Base-by-base conservation (phyloP, 2,888 invertebrate species). In the Dicycla oo region DNA sequence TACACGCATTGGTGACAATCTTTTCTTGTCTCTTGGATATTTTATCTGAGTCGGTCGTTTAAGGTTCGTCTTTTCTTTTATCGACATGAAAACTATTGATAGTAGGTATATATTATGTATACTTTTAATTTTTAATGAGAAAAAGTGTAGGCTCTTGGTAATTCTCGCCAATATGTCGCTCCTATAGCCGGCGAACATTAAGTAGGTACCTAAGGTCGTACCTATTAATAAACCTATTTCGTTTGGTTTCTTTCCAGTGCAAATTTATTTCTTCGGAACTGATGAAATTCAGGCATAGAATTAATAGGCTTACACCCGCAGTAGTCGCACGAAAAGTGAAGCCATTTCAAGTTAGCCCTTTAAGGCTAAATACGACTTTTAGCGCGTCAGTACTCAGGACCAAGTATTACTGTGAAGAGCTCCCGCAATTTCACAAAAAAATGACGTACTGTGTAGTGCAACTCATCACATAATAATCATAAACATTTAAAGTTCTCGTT, bases 1-100 rank as follows among this genome's bases (percentile, higher is more conserved):
- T n/a, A n/a, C n/a, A n/a, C n/a, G 30, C 53, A 8, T 63, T 75
- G 47, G 38, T 58, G 45, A 47, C 23, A 45, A 63, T 63, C 30
- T 65, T 40, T 61, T 62, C 47, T 65, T 26, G 15, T 51, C 49
- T 38, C 45, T 57, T n/a, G 34, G 10, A n/a, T 23, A 40, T 47
- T 60, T 45, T 47, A 49, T 43, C 10, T 51, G 26, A n/a, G 10
- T 62, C 2, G 23, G 18, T 43, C 30, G 23, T 56, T 51, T 0
- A 30, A 64, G 0, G 5, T 30, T 51, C 3, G 15, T 7, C 49
- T 20, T 64, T 49, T 40, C 20, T 62, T 65, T 7, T 11, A 18
- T 23, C 13, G 18, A n/a, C 23, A 23, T 58, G 43, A 23, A 34
- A 45, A 20, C 13, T 34, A 30, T 43, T 26, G 10, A 10, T n/a